Percentiles rank a stretch among this genome's conserved stretches.
These are phyloP conservation scores for Zeus faber DNA, from an alignment of 2,113 vertebrate species.

Conservation along the genomic window DNA sequence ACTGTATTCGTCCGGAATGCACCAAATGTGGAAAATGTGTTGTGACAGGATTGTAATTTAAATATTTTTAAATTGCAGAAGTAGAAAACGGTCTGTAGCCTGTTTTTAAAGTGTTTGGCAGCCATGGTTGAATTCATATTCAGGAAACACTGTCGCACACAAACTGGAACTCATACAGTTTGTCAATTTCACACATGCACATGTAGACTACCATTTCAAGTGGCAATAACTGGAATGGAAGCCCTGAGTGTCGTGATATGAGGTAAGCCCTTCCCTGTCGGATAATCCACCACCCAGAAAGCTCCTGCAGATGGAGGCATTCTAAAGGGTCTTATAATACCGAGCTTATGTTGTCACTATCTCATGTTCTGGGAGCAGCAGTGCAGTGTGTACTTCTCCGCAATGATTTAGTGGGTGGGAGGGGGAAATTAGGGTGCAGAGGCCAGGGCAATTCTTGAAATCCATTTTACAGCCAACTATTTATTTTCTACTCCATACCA, in stretches of 20 bases:
- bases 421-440: conserved; percentile 35
- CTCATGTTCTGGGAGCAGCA: conserved; percentile 58
- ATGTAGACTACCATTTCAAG: conserved; percentile 48
- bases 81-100: neutral
- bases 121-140: neutral
- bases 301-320: conserved; percentile 75
- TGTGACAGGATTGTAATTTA: no score
- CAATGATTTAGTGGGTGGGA: conserved; percentile 48
- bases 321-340: conserved; percentile 72
- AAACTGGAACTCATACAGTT: conserved; percentile 11
- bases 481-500: neutral
- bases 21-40: no score
- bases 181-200: conserved; percentile 21
- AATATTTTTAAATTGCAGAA: neutral
- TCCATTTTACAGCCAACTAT: conserved; percentile 22
- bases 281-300: conserved; percentile 75
- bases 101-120: neutral
- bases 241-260: conserved; percentile 62
- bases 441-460: conserved; percentile 30
- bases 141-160: conserved; percentile 17
- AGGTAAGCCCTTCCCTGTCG: conserved; percentile 73
- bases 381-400: conserved; percentile 43
- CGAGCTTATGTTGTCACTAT: conserved; percentile 76
- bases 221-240: conserved; percentile 51
- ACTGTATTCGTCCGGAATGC: no score